Base-by-base conservation (phyloP, 2,888 invertebrate species). In the Papilio protenor region DNA sequence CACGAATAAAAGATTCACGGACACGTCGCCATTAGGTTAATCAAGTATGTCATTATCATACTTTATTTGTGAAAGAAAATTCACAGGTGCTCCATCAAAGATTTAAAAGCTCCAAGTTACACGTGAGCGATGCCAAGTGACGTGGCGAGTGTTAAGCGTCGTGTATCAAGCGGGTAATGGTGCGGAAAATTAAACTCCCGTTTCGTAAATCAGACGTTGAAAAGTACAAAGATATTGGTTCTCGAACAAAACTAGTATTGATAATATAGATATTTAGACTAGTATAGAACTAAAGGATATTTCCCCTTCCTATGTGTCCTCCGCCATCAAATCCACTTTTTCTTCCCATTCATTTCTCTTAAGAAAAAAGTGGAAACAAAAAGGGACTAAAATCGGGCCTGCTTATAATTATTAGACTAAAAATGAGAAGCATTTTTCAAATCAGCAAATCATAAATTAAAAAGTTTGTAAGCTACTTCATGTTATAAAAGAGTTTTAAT, bases 121-220 rank as follows among this genome's bases (percentile, higher is more conserved):
- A 18, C 57, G 75, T 23, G n/a, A 59, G 49, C 61, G 57, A 47
- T 47, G 18, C 61, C 16, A 72, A 57, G 61, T 76, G 76, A 76
- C 76, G 76, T 61, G 70, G 71, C 47, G 59, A 76, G 71, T 49
- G 76, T 72, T 59, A 47, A 76, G 71, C 23, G 59, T 71, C 76
- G 59, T 61, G 49, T 71, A 61, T 76, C 76, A 76, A 76, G 33
- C 18, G 49, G 45, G 71, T 76, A 76, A 76, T 76, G 76, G 71
- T 21, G 33, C n/a, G 76, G 76, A 76, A 76, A 76, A 76, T 76
- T 47, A 72, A 72, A 71, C 70, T 27, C 27, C 33, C 76, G 61
- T 45, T 76, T 47, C 59, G 49, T 4, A 33, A 69, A 69, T 71
- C 27, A 70, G 52, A 16, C 49, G 69, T 55, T 69, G 66, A 69